A percentile compares a stretch with the other conserved stretches of the same genome.
phyloP scores from a whole-genome alignment of 2,113 vertebrate genomes.

The Clarias macrocephalus region DNA sequence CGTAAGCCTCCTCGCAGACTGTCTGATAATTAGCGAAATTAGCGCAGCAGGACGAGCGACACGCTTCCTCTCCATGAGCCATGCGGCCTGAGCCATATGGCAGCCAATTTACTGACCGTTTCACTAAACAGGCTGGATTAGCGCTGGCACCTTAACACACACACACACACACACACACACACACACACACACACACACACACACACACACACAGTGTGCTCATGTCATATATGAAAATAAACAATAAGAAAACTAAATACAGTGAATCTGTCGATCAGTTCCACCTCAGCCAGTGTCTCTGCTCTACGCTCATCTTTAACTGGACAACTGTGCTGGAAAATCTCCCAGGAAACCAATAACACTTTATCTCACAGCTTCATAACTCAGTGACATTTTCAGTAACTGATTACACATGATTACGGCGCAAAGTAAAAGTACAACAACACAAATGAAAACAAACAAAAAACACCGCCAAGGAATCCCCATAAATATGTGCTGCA shows the following conservation, averaged over 20 bases:
- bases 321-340: not conserved
- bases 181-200: conserved; percentile 14
- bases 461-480: not conserved
- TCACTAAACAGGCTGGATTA: conserved; percentile 51
- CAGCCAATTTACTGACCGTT: conserved; percentile 64
- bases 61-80: conserved; percentile 52
- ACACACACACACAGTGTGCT: not conserved
- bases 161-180: conserved; percentile 12
- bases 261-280: not conserved
- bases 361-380: not conserved
- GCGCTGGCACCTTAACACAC: conserved; percentile 14
- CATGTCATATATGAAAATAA: not conserved
- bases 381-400: not conserved
- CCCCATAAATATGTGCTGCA: not conserved
- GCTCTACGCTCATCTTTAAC: not conserved
- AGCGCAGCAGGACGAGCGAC: conserved; percentile 70
- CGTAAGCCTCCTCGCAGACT: conserved; percentile 71
- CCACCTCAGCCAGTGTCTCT: not conserved
- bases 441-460: not conserved
- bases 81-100: conserved; percentile 64
- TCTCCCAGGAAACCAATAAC: not conserved
- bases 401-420: not conserved
- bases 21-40: conserved; percentile 78
- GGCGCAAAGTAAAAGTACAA: not conserved
- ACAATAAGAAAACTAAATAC: not conserved